phyloP scores from a whole-genome alignment of 2,113 vertebrate species.

The Pelusios castaneus region DNA sequence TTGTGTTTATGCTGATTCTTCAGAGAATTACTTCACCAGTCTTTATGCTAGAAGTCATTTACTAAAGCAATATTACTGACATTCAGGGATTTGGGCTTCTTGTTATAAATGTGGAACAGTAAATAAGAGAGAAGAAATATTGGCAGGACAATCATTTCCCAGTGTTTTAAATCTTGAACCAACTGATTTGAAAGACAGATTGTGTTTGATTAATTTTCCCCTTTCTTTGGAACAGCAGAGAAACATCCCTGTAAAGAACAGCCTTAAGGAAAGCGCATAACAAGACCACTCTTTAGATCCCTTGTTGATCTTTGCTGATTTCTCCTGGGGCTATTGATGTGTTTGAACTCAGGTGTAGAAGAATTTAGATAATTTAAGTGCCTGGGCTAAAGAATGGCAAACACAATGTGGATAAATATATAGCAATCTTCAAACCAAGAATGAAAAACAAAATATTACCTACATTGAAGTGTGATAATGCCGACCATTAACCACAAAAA shows the following conservation, averaged over 20 bases:
- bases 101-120: neutral
- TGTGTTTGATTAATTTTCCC: neutral
- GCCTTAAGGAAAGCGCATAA: neutral
- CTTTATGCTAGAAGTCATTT: neutral
- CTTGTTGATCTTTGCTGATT: fast-evolving
- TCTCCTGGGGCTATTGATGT: neutral
- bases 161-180: neutral
- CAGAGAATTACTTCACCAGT: neutral
- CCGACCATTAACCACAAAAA: neutral
- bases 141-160: constrained; percentile 22
- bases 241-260: neutral
- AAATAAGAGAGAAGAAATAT: constrained; percentile 31
- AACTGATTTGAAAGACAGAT: constrained; percentile 28
- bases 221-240: neutral
- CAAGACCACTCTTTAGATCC: neutral
- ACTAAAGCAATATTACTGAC: constrained; percentile 24
- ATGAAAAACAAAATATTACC: neutral
- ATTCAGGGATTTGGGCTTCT: constrained; percentile 33
- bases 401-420: neutral
- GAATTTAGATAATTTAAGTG: neutral
- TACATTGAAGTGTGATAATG: neutral
- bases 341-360: neutral
- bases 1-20: constrained; percentile 10
- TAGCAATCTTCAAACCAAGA: neutral
- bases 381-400: neutral